Evolutionary conservation across 2,797 vertebrate genomes (phyloP), one percentile per base, ranked within the genome.

Genomic region (Pipistrellus pygmaeus): DNA sequence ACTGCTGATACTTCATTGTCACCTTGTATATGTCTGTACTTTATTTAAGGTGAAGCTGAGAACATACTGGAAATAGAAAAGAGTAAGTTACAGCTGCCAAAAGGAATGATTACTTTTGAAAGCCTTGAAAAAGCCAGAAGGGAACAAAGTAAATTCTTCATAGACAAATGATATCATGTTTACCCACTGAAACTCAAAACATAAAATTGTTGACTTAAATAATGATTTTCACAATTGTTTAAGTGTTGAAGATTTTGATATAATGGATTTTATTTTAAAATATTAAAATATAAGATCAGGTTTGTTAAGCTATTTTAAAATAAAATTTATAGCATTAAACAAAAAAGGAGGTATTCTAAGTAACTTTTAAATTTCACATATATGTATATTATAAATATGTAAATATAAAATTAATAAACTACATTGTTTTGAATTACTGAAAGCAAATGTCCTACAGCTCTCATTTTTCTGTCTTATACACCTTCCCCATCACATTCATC

Each of bases 121-220:
- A 98, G 97, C 96, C 98, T 99, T 91, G 99, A 99, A 97, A 99
- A 99, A 97, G 98, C 98, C 41, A 98, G 99, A n/a, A 97, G 98
- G 78, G 98, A 98, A 75, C 98, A 98, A 96, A 98, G 96, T 95
- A 98, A 96, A 93, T 98, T 99, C 92, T 98, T 98, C 72, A 84
- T 96, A 87, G 99, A 99, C 94, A 99, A 99, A 97, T 99, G 98
- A 98, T n/a, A 78, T 68, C 75, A 27, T 78, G 3, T 27, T 91
- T 21, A 88, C 51, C 35, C 86, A 95, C 6, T 4, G 21, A 8
- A 30, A 85, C 48, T 85, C 53, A 68, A 91, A 94, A 92, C 66
- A 77, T 80, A 90, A 46, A 92, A 92, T 62, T 53, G 35, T n/a
- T 86, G 62, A 76, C 77, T 96, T 96, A 35, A 96, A 95, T 97